Evolutionary conservation across 2,797 vertebrate genomes (phyloP).

Genomic region (Natrix natrix): DNA sequence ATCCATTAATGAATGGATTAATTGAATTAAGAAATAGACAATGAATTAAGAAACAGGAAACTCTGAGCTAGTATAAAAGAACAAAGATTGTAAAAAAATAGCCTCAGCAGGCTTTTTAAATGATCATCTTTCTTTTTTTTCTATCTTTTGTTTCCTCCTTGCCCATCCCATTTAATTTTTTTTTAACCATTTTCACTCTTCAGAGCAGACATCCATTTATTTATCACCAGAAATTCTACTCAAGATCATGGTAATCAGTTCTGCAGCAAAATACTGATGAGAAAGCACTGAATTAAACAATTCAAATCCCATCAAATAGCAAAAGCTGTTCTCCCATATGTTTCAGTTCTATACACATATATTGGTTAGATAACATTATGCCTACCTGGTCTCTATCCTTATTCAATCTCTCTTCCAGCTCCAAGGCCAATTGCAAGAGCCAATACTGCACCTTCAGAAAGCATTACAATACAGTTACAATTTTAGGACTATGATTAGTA

Average conservation of each 20-base stretch:
- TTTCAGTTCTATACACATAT: neutral
- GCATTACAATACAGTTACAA: constrained; percentile 3
- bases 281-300: neutral
- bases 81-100: neutral
- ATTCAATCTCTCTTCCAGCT: constrained; percentile 89
- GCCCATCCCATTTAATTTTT: neutral
- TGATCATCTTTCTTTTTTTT: neutral
- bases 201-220: neutral
- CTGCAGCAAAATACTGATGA: neutral
- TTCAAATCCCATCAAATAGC: neutral
- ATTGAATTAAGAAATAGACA: neutral
- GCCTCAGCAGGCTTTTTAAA: neutral
- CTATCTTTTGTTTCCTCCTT: neutral
- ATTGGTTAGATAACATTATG: constrained; percentile 1
- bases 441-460: constrained; percentile 87
- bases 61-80: neutral
- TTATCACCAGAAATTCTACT: neutral
- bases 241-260: neutral
- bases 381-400: constrained; percentile 90
- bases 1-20: neutral
- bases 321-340: neutral
- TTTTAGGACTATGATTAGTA: neutral
- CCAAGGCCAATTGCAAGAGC: constrained; percentile 91
- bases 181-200: neutral
- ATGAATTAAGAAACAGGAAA: neutral